Evolutionary conservation across 2,113 vertebrate species (phyloP), one percentile per base, ranked within the genome.

Genomic region (Apistogramma diplotaenia): DNA sequence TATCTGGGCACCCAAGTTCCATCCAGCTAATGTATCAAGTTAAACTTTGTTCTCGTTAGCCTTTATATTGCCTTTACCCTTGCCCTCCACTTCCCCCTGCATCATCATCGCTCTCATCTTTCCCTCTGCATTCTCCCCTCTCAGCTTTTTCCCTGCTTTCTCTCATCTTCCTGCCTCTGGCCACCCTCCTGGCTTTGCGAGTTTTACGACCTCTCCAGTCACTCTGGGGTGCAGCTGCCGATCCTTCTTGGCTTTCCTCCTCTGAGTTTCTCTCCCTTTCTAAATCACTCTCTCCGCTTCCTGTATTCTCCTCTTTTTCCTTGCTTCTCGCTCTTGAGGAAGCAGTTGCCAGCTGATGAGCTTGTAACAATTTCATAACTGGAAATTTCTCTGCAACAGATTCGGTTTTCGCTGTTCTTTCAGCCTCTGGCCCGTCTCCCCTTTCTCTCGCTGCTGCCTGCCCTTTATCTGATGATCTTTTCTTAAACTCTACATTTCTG

Each of bases 121-220:
- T 70, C 33, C 33, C 37, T 76, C 40, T 23, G 37, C 5, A 4
- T 53, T 76, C 53, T 79, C 78, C 18, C 59, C 10, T 23, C 55
- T 56, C 27, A 2, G 85, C 76, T 27, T 16, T 57, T 10, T 57
- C 83, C 8, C 12, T 33, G 25, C 16, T 70, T 49, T 46, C 74
- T 56, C 55, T 79, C 1, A 11, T 35, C 77, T 75, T 89, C 77
- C 77, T 85, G 57, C 88, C 85, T 79, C 59, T 57, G 6, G 13
- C 88, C 19, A 79, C 5, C 54, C 88, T 92, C 77, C 54, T 84
- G 25, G 92, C 94, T 74, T 21, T 86, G 53, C 91, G 93, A 5
- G 61, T 92, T 79, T 87, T 91, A 4, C 15, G 76, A 5, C 72
- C 31, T 54, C 93, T 90, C 93, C 94, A 94, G 49, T 74, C 88